These are phyloP conservation scores for Oligia fasciuncula DNA, from an alignment of 2,888 invertebrate genomes.

Conservation along the genomic window DNA sequence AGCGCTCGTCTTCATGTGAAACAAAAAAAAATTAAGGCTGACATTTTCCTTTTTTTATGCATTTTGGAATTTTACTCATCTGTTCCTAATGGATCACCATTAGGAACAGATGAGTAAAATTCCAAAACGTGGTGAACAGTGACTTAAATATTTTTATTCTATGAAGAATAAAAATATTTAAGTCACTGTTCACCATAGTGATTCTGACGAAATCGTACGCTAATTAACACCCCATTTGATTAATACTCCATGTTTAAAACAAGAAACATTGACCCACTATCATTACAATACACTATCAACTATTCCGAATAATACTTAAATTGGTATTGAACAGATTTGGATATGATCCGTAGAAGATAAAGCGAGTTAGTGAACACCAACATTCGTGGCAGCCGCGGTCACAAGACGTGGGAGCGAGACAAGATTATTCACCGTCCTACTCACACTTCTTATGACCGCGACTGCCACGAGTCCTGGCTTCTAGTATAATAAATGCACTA, in stretches of 20 bases:
- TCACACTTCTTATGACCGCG: not conserved
- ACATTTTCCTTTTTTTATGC: not conserved
- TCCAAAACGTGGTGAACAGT: too few species aligned
- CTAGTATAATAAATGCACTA: constrained; percentile 63
- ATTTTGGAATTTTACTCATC: not conserved
- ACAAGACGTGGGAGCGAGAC: not conserved
- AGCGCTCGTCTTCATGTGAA: not conserved
- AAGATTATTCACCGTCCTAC: not conserved
- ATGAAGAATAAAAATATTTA: not conserved
- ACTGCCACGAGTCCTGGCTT: not conserved
- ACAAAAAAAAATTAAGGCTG: not conserved
- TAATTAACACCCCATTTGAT: constrained; percentile 42
- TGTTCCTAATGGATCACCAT: not conserved
- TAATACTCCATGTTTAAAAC: constrained; percentile 20
- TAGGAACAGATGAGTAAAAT: too few species aligned
- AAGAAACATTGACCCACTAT: constrained; percentile 21
- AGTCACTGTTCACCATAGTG: not conserved
- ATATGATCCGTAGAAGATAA: constrained; percentile 49
- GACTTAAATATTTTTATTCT: too few species aligned
- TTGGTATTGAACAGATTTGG: constrained; percentile 44
- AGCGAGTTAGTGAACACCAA: constrained; percentile 28
- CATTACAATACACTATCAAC: constrained; percentile 33
- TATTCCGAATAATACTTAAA: constrained; percentile 54
- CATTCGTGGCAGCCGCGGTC: not conserved
- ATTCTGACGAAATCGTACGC: not conserved